Conservation (phyloP, 2,797 vertebrate genomes). For the Tarsius wallacei region DNA sequence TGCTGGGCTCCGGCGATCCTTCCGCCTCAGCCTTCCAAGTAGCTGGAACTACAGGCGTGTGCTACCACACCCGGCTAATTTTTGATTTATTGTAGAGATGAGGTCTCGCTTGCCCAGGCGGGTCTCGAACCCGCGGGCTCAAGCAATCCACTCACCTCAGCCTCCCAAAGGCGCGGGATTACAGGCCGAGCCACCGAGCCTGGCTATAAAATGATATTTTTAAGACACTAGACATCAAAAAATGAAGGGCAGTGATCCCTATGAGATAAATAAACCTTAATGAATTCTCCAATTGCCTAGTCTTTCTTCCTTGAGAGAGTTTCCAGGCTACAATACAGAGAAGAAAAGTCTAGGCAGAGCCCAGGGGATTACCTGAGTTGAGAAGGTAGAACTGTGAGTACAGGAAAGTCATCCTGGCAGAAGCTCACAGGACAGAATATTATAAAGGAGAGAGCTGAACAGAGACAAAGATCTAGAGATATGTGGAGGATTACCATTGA, state of each 20-base stretch:
- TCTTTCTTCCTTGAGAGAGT: not conserved
- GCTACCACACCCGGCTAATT: no score
- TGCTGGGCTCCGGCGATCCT: no score
- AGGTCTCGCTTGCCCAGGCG: no score
- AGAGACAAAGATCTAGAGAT: fast-evolving
- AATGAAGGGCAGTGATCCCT: not conserved
- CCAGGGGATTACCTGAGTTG: not conserved
- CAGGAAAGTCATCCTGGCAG: not conserved
- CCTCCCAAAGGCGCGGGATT: no score
- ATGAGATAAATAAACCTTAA: not conserved
- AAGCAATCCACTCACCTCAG: no score
- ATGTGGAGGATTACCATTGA: fast-evolving
- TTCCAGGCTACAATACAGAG: not conserved
- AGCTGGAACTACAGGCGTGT: no score
- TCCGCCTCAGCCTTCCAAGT: no score
- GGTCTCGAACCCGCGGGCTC: no score
- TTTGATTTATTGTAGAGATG: no score
- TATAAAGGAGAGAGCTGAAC: fast-evolving
- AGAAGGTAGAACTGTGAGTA: not conserved
- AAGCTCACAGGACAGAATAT: fast-evolving
- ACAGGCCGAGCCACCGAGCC: no score
- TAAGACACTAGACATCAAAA: not conserved
- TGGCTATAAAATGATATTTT: not conserved
- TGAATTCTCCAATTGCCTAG: fast-evolving
- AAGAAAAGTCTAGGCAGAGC: no score